Conservation (phyloP, 2,797 vertebrate species). For the Sebastes oblongus region DNA sequence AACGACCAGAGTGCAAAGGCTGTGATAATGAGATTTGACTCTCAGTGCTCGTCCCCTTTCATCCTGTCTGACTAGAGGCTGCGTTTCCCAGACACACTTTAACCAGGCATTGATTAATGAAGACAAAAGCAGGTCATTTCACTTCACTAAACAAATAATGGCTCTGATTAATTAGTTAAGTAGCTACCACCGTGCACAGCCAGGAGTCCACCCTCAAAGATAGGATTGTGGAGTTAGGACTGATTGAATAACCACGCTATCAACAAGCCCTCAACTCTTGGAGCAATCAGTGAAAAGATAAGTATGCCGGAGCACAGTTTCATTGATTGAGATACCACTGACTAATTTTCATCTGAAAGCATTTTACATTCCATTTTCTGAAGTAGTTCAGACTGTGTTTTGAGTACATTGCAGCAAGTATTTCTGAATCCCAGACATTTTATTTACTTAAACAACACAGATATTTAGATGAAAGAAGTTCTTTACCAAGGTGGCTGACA, state of each 20-base stretch:
- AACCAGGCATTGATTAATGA: constrained; percentile 39
- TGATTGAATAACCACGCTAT: constrained; percentile 25
- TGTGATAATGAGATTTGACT: neutral
- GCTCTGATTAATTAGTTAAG: constrained; percentile 60
- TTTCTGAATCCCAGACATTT: constrained; percentile 5
- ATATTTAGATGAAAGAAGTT: neutral
- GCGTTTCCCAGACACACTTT: constrained; percentile 13
- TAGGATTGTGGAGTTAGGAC: neutral
- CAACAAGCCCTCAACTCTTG: neutral
- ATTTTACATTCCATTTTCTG: neutral
- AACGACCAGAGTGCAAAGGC: neutral
- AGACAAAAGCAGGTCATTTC: constrained; percentile 61
- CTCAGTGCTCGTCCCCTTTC: neutral
- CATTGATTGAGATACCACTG: constrained; percentile 3
- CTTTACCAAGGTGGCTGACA: neutral
- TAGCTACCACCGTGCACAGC: constrained; percentile 36
- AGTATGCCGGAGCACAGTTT: neutral
- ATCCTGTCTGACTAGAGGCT: neutral
- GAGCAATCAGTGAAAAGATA: constrained; percentile 9
- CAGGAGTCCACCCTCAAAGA: neutral
- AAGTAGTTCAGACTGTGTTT: neutral
- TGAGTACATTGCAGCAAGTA: neutral
- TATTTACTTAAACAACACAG: neutral
- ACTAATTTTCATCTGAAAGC: constrained; percentile 12
- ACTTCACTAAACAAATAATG: constrained; percentile 57